Evolutionary conservation across 2,888 invertebrate species (phyloP), one percentile per base, ranked within the genome.

Genomic region (Tetragonisca angustula): DNA sequence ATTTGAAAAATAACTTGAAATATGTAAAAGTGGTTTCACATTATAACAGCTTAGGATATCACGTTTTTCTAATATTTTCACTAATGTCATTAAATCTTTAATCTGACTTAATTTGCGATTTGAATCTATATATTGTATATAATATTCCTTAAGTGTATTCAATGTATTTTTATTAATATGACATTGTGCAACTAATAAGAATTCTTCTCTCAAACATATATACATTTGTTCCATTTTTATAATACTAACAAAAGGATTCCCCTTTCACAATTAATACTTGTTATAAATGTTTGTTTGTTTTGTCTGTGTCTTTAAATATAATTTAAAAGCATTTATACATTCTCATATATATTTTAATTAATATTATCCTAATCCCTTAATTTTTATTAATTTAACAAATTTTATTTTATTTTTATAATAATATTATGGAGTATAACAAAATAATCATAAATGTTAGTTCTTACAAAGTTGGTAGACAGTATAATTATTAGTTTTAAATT

Each of bases 41-140:
- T 91, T 84, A 36, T 87, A 61, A 72, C 64, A 91, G 43, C 82
- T 85, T 19, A 94, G 76, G 21, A 80, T 36, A 49, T 89, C 87
- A 17, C 92, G 89, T 79, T 92, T 93, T 80, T 94, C 93, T 19
- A 94, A 82, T 21, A 90, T 59, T 78, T 85, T 87, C 32, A 94
- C 36, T 17, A 94, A 86, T 36, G 52, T 77, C 17, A 84, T 86
- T 15, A 94, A 49, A 65, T 89, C 80, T 5, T 84, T 88, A n/a
- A 93, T 90, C 9, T 79, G 77, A 24, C 91, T 92, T 9, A 85
- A 73, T 65, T 77, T 87, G 4, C 93, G 90, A 32, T 71, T 79
- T 21, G 93, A 93, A 73, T 91, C 76, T 54, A 93, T 92, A 2
- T 71, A 32, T 49, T 76, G 17, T 36, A 80, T 76, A 78, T 91